Conservation (phyloP, 2,888 invertebrate species). For the Zygogramma bicolorata region DNA sequence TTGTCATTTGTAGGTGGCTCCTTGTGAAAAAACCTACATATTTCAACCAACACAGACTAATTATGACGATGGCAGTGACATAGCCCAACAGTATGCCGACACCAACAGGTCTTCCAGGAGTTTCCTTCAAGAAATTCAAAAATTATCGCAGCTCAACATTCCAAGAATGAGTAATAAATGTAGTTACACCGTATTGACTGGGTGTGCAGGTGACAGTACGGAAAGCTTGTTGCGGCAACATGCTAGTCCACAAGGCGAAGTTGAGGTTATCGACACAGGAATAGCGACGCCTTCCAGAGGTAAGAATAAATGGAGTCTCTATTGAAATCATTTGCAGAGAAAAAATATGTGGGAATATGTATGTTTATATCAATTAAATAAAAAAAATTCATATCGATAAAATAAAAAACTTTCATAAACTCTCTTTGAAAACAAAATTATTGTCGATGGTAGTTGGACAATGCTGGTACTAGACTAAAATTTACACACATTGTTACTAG, state of each 20-base stretch:
- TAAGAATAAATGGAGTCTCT: no score
- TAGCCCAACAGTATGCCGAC: slow-evolving; percentile 57
- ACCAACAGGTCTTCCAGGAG: slow-evolving; percentile 61
- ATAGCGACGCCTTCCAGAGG: slow-evolving; percentile 61
- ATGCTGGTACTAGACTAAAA: no score
- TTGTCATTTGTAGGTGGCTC: slow-evolving; percentile 56
- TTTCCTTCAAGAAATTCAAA: slow-evolving; percentile 72
- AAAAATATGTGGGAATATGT: no score
- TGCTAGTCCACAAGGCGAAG: slow-evolving; percentile 55
- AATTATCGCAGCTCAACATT: slow-evolving; percentile 78
- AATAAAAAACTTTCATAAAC: no score
- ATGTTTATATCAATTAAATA: no score
- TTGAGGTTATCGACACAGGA: slow-evolving; percentile 55
- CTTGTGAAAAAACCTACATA: slow-evolving; percentile 66
- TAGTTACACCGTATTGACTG: slow-evolving; percentile 77
- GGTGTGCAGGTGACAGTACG: slow-evolving; percentile 74
- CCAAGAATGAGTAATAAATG: slow-evolving; percentile 76
- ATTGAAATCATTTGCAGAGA: no score
- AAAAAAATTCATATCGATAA: no score
- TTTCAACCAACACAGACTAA: slow-evolving; percentile 66
- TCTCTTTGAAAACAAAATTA: no score
- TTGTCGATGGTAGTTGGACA: no score
- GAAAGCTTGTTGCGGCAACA: slow-evolving; percentile 71
- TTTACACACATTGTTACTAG: no score
- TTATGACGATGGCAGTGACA: slow-evolving; percentile 65